Evolutionary conservation across 2,888 invertebrate species (phyloP).

Genomic region (Pecten maximus): DNA sequence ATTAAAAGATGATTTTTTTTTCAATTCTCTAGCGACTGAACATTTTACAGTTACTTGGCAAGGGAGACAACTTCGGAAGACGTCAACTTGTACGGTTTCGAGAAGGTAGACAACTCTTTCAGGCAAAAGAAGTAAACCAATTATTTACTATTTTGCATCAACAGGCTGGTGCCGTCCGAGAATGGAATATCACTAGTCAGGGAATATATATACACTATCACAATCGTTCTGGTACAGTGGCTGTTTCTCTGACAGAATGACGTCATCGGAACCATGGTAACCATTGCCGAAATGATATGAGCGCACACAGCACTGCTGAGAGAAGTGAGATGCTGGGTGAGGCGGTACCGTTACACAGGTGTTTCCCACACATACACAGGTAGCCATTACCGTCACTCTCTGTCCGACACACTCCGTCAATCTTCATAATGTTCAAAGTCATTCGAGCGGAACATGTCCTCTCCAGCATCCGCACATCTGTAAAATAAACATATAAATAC

Average conservation of each 20-base stretch:
- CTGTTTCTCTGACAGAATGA: conserved; percentile 32
- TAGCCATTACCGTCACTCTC: conserved; percentile 79
- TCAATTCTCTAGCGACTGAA: background rate
- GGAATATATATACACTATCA: conserved; percentile 23
- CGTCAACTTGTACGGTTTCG: background rate
- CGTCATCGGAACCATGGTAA: conserved; percentile 53
- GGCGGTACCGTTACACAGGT: conserved; percentile 71
- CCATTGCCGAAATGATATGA: conserved; percentile 47
- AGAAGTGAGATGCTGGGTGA: conserved; percentile 41
- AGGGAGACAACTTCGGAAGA: conserved; percentile 9
- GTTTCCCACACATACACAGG: conserved; percentile 79
- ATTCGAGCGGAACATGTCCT: conserved; percentile 74
- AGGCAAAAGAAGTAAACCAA: background rate
- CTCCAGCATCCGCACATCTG: conserved; percentile 74
- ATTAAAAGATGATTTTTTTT: too few species aligned
- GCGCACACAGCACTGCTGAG: conserved; percentile 40
- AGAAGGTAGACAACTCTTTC: background rate
- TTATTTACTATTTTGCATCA: background rate
- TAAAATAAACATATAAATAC: conserved; percentile 43
- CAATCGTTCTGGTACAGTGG: conserved; percentile 29
- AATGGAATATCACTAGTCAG: conserved; percentile 8
- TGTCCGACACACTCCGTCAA: conserved; percentile 77
- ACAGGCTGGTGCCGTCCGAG: background rate
- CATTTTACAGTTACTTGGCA: background rate
- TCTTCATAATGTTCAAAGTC: conserved; percentile 75